Base-by-base conservation (phyloP, 2,888 invertebrate species). In the Caenorhabditis sp. region DNA sequence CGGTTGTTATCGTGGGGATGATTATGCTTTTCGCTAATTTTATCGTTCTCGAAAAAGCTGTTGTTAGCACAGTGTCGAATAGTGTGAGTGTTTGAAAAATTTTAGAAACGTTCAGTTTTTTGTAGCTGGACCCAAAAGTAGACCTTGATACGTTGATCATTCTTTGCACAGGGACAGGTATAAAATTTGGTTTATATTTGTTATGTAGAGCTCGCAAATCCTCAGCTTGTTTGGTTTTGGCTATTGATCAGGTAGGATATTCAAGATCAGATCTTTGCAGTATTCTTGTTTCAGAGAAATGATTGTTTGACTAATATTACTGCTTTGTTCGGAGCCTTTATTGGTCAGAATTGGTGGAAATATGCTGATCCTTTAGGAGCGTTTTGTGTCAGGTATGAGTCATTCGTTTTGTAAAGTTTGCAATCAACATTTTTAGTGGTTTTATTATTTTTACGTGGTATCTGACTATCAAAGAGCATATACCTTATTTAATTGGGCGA, bases 341-440 rank as follows among this genome's bases (percentile, higher is more conserved):
- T 90, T 37, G 89, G 87, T n/a, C 81, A 83, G 58, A 69, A 81
- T n/a, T 84, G 74, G 65, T 89, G 89, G 84, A 81, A 85, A 17
- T 90, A 88, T 74, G 86, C 89, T 3, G 90, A 90, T 81, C 90
- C 90, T 0, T 71, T 88, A 5, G 90, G 90, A n/a, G 90, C 90
- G 26, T 88, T 90, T 4, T 53, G 89, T 1, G 85, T 87, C 26
- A 84, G 86, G 85, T 86, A 50, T 24, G 62, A 31, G 17, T 26
- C 26, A 78, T 89, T 23, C 5, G 4, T 51, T 21, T 23, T 19
- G 21, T 6, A 26, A 17, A 31, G 10, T 55, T 58, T 51, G 8
- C 27, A 23, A 27, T 50, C 43, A 5, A 6, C 21, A 17, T 51
- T 23, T 23, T 23, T 51, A 74, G 74, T 50, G 71, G 79, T 10